Percentiles rank a stretch among this genome's conserved stretches.
These are phyloP conservation scores for Papilio dardanus DNA, from an alignment of 1,140 invertebrate species.

Conservation along the genomic window DNA sequence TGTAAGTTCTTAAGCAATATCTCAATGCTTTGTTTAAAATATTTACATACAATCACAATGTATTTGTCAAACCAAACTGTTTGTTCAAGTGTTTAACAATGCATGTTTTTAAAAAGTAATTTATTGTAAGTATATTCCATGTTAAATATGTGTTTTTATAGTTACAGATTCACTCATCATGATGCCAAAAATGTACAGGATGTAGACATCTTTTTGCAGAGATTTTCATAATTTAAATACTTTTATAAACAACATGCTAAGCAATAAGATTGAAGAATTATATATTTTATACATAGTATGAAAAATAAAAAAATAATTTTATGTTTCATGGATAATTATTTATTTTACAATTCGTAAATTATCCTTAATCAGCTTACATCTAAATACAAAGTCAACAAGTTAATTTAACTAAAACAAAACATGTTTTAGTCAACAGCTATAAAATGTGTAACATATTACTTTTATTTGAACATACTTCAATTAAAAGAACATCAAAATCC, in stretches of 20 bases:
- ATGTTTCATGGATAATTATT: slow-evolving; percentile 39
- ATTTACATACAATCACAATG: not conserved
- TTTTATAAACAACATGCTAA: slow-evolving; percentile 7
- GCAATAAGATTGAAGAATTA: slow-evolving; percentile 25
- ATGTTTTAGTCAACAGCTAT: not conserved
- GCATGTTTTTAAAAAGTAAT: not conserved
- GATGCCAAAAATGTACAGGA: slow-evolving; percentile 75
- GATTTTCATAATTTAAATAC: slow-evolving; percentile 32
- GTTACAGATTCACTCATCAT: slow-evolving; percentile 78
- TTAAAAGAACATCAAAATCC: not conserved
- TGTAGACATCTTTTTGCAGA: slow-evolving; percentile 43
- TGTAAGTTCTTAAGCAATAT: slow-evolving; percentile 61
- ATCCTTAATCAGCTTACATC: slow-evolving; percentile 11
- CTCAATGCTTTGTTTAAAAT: slow-evolving; percentile 13
- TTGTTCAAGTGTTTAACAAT: not conserved
- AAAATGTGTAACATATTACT: not conserved
- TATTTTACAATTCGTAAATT: slow-evolving; percentile 26
- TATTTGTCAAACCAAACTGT: not conserved
- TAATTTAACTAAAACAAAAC: not conserved
- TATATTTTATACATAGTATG: slow-evolving; percentile 39
- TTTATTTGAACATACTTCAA: not conserved
- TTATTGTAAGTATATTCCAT: slow-evolving; percentile 12
- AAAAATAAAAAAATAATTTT: slow-evolving; percentile 37
- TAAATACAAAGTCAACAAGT: slow-evolving; percentile 5
- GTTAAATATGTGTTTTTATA: slow-evolving; percentile 57